Percentiles rank a stretch among this genome's conserved stretches.
These are phyloP conservation scores for Pristiophorus japonicus DNA, from an alignment of 2,113 vertebrate genomes.

Conservation along the genomic window DNA sequence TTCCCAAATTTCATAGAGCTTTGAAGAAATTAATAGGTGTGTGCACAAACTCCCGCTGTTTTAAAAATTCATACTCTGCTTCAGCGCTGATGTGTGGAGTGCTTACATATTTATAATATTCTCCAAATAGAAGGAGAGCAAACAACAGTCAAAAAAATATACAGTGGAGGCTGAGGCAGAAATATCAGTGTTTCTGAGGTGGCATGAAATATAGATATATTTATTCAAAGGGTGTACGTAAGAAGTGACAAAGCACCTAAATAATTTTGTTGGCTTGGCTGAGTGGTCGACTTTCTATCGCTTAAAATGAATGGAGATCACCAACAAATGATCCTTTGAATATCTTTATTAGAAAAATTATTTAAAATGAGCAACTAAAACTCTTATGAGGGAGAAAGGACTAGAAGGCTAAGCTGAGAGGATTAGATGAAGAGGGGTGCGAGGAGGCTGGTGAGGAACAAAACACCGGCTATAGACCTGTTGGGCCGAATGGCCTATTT, in stretches of 20 bases:
- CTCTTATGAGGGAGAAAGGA: neutral
- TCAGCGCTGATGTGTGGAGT: neutral
- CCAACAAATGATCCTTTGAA: neutral
- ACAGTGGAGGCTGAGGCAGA: neutral
- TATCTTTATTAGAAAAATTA: neutral
- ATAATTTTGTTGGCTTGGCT: neutral
- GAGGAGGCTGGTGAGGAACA: too few species aligned
- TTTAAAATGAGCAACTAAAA: neutral
- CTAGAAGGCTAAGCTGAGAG: neutral
- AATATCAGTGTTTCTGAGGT: neutral
- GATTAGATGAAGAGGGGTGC: too few species aligned
- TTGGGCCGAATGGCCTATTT: too few species aligned
- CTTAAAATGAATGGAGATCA: neutral
- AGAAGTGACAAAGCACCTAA: neutral
- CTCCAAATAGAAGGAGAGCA: neutral
- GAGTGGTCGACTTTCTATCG: neutral
- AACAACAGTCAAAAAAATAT: neutral
- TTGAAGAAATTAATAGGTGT: neutral
- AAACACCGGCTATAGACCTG: too few species aligned
- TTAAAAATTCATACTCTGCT: neutral
- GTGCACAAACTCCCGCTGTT: neutral
- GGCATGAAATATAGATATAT: neutral
- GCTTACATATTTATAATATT: neutral
- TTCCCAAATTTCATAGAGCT: neutral
- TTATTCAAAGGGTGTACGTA: neutral